Conservation (phyloP, 2,797 vertebrate species). For the Enteromius unitaeniatus region DNA sequence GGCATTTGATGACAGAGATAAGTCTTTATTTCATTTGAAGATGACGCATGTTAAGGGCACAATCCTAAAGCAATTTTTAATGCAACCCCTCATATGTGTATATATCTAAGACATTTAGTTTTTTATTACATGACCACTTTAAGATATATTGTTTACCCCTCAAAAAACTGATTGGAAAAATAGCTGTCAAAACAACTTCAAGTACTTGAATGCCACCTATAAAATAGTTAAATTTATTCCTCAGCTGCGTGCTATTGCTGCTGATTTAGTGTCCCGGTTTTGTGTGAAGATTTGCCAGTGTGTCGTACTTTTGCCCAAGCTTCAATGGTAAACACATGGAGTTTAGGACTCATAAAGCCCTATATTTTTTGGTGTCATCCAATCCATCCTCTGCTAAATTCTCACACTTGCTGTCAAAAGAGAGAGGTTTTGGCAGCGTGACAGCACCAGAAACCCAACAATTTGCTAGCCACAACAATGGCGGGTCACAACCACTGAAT, state of each 20-base stretch:
- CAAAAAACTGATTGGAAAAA: background rate
- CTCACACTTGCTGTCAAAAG: constrained; percentile 34
- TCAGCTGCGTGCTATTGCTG: background rate
- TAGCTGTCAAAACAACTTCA: background rate
- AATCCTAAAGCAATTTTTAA: background rate
- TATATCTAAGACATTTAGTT: background rate
- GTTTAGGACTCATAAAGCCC: background rate
- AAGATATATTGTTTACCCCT: too few relatives aligned
- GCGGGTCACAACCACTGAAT: constrained; percentile 32
- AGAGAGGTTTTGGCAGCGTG: constrained; percentile 10
- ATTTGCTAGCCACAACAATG: constrained; percentile 47
- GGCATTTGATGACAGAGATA: too few relatives aligned
- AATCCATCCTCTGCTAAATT: background rate
- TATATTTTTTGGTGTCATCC: constrained; percentile 21
- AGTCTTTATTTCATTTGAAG: too few relatives aligned
- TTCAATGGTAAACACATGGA: constrained; percentile 7
- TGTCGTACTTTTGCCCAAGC: background rate
- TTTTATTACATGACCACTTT: too few relatives aligned
- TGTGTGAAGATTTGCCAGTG: background rate
- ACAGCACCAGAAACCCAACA: constrained; percentile 48
- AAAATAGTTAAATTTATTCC: background rate
- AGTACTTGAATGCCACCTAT: background rate
- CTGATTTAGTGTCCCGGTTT: background rate
- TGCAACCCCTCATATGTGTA: background rate
- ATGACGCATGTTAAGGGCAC: too few relatives aligned